phyloP scores from a whole-genome alignment of 2,888 invertebrate genomes.

The Agrotis clavis region DNA sequence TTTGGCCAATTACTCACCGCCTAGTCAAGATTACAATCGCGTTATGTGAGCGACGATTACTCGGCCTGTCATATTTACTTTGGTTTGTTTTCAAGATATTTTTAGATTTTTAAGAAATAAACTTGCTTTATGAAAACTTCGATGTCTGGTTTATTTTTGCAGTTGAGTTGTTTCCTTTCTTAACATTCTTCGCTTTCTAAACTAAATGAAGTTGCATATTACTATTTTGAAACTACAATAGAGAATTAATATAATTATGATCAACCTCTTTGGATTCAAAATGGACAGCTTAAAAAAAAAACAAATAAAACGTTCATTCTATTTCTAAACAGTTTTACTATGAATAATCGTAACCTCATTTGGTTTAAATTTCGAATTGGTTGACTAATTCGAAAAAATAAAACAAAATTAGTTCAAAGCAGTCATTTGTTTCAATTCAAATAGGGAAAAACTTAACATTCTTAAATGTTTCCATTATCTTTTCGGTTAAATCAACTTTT shows the following conservation, averaged over 20 bases:
- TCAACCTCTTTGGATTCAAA: background rate
- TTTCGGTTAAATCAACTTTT: conserved; percentile 2
- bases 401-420: background rate
- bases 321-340: background rate
- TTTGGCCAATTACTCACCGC: conserved; percentile 88
- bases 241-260: background rate
- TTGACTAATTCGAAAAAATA: background rate
- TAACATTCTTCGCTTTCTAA: background rate
- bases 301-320: background rate
- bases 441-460: background rate
- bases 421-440: conserved; percentile 15
- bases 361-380: background rate
- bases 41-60: conserved; percentile 72
- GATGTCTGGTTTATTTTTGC: background rate
- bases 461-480: background rate
- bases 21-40: conserved; percentile 84
- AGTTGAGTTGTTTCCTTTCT: background rate
- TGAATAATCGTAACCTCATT: background rate
- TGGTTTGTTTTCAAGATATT: conserved; percentile 66
- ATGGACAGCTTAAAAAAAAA: background rate
- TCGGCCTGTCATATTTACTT: conserved; percentile 69
- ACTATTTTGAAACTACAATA: background rate
- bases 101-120: conserved; percentile 33
- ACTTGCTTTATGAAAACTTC: background rate
- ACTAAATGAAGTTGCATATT: background rate